A percentile compares a stretch with the other conserved stretches of the same genome.
Conservation (phyloP, 2,113 vertebrate species). For the Raja brachyura region DNA sequence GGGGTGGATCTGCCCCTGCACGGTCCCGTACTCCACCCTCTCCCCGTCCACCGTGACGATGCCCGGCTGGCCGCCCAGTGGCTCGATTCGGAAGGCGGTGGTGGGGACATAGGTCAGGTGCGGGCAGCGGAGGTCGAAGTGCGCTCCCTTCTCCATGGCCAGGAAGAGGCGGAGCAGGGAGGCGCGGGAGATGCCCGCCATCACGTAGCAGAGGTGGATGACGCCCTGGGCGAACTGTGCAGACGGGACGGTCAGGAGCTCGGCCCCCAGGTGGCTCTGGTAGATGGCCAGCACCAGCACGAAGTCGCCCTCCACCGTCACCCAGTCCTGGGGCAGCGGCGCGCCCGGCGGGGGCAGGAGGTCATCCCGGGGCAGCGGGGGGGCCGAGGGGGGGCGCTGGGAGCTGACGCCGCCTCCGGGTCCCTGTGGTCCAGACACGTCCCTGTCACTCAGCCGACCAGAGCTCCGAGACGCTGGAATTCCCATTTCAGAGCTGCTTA, state of each 20-base stretch:
- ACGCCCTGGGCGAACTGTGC: slow-evolving; percentile 74
- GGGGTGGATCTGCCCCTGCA: slow-evolving; percentile 73
- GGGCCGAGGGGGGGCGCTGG: not conserved
- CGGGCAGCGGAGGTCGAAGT: slow-evolving; percentile 67
- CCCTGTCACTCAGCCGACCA: too few species aligned
- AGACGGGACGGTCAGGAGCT: slow-evolving; percentile 68
- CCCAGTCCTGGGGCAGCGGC: slow-evolving; percentile 73
- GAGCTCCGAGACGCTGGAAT: too few species aligned
- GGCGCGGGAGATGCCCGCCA: slow-evolving; percentile 72
- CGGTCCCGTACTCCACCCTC: slow-evolving; percentile 74
- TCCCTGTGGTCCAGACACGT: not conserved
- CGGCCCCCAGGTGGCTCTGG: slow-evolving; percentile 74
- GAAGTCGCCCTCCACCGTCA: slow-evolving; percentile 76
- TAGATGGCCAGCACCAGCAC: slow-evolving; percentile 77
- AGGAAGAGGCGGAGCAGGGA: slow-evolving; percentile 74
- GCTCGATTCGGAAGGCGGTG: slow-evolving; percentile 78
- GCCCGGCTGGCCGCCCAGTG: slow-evolving; percentile 64
- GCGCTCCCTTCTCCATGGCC: slow-evolving; percentile 76
- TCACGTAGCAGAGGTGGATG: slow-evolving; percentile 77
- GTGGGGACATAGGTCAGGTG: slow-evolving; percentile 69
- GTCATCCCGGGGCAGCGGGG: slow-evolving; percentile 55
- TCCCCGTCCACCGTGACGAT: slow-evolving; percentile 83
- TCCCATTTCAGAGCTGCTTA: too few species aligned
- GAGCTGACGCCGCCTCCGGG: rapidly evolving
- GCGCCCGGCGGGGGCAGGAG: slow-evolving; percentile 69